Conservation (phyloP, 2,888 invertebrate species). For the Amiota mariae region DNA sequence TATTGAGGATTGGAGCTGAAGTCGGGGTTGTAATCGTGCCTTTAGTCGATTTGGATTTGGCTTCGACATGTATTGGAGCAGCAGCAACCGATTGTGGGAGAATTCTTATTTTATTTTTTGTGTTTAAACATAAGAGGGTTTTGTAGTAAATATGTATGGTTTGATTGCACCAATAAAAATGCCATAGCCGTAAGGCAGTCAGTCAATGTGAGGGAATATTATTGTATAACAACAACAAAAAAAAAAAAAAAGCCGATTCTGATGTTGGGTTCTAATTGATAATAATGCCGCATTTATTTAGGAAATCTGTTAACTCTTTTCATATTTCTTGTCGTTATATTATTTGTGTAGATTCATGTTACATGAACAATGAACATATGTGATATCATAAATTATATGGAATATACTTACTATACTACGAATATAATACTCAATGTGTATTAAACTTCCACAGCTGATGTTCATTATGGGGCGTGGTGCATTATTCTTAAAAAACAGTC, state of each 20-base stretch:
- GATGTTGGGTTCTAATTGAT: slow-evolving; percentile 55
- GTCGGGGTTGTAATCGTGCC: no score
- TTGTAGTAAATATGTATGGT: slow-evolving; percentile 10
- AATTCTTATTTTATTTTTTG: slow-evolving; percentile 17
- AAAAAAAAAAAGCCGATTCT: slow-evolving; percentile 8
- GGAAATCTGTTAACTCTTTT: slow-evolving; percentile 51
- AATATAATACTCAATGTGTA: not conserved
- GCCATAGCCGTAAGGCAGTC: not conserved
- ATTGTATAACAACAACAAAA: no score
- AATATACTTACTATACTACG: no score
- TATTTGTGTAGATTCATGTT: slow-evolving; percentile 7
- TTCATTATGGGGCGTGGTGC: slow-evolving; percentile 16
- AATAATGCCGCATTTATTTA: slow-evolving; percentile 60
- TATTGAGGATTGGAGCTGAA: no score
- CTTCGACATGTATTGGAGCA: no score
- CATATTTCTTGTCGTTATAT: not conserved
- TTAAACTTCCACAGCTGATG: slow-evolving; percentile 22
- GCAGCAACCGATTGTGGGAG: slow-evolving; percentile 49
- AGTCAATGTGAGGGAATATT: slow-evolving; percentile 48
- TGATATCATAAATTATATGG: no score
- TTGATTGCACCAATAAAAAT: slow-evolving; percentile 53
- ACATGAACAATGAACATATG: no score
- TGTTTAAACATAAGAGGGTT: no score
- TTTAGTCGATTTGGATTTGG: no score
- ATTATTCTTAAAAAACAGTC: not conserved